These are phyloP conservation scores for Eupithecia vulgata DNA, from an alignment of 2,888 invertebrate species.

Conservation along the genomic window DNA sequence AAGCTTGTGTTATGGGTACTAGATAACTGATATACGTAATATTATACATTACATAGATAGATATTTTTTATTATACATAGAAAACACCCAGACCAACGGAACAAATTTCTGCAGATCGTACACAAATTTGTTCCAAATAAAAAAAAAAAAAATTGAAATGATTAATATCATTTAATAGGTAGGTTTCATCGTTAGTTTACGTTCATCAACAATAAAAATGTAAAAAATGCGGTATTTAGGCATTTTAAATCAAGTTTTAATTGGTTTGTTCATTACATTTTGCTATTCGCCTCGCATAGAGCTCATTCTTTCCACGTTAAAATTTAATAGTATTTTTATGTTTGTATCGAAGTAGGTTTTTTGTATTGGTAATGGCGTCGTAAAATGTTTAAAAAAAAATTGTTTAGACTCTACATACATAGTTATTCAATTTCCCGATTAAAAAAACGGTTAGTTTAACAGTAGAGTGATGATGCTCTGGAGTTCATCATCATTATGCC, in stretches of 20 bases:
- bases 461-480: too few relatives aligned
- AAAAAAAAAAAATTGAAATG: too few relatives aligned
- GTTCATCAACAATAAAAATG: not conserved
- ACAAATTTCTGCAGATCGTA: too few relatives aligned
- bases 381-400: not conserved
- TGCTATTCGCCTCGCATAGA: not conserved
- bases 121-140: too few relatives aligned
- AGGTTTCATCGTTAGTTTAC: not conserved
- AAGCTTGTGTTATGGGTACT: too few relatives aligned
- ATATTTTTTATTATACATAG: too few relatives aligned
- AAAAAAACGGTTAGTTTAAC: too few relatives aligned
- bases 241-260: not conserved
- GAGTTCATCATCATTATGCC: too few relatives aligned
- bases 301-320: not conserved
- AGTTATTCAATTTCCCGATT: not conserved
- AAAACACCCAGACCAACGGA: too few relatives aligned
- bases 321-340: not conserved
- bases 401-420: not conserved
- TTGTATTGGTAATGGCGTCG: not conserved
- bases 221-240: not conserved
- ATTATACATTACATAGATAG: too few relatives aligned
- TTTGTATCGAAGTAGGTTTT: not conserved
- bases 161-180: not conserved
- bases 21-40: too few relatives aligned
- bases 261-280: conserved; percentile 5